Evolutionary conservation across 2,797 vertebrate genomes (phyloP), one percentile per base, ranked within the genome.

Genomic region (Philypnodon macrostomus): DNA sequence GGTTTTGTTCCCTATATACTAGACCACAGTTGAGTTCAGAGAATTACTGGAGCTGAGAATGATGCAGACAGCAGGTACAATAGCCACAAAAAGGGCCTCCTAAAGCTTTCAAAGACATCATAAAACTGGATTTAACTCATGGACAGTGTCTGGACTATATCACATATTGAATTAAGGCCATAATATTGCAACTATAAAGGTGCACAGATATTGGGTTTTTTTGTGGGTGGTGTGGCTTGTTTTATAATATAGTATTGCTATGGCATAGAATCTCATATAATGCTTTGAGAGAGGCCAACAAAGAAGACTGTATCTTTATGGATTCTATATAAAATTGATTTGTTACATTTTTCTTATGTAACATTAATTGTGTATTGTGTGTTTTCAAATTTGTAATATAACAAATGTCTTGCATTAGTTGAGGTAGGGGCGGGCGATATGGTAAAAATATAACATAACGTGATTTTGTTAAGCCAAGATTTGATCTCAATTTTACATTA

Each of bases 101-200:
- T 30, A 44, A 41, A 44, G 18, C 18, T 26, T 31, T 44, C 27
- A 44, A 44, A 16, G 13, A 42, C 23, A 15, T 16, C 41, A 26
- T 17, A 15, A 7, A 44, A 27, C 2, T 5, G 29, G 24, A 11
- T 42, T 26, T 27, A 16, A 12, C 24, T 11, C 11, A 29, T 29
- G 12, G 13, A 17, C 40, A 9, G 21, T 15, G 24, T 42, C 26
- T 44, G 27, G 41, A 30, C 8, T 5, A 2, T 13, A 23, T 11
- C 41, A 4, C 15, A 30, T 44, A 11, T 33, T 30, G 40, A 30
- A 18, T 17, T 44, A 11, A 5, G 15, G 15, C 1, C n/a, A 15
- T 42, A 27, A 26, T 17, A 17, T 42, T 16, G 24, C 26, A 11
- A 27, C 24, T 11, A 8, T 44, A 18, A 44, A 30, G 11, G 26